Evolutionary conservation across 2,113 vertebrate species (phyloP), one percentile per base, ranked within the genome.

Genomic region (Burhinus bistriatus): DNA sequence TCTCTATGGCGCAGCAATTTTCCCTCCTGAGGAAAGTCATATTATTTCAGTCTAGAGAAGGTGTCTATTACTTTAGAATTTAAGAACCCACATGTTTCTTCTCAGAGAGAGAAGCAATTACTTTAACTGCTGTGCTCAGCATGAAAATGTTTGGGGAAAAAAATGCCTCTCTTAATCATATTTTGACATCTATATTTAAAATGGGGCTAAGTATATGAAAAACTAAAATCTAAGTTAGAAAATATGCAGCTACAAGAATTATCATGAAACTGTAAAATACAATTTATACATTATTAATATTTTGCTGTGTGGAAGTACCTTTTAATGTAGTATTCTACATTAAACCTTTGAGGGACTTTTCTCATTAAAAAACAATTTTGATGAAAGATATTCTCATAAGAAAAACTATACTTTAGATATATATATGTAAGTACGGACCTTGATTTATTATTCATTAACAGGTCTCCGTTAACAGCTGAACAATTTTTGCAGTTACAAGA

Each of bases 21-120:
- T 95, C 83, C 73, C 81, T 95, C 94, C 95, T 62, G 83, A 87
- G 96, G 89, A 97, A 96, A 97, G 81, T 44, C 66, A 57, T 95
- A 95, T 95, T 96, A 97, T 96, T 96, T 97, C 87, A 82, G 77
- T 73, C 89, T 93, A 92, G 66, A 95, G 87, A 95, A 96, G 87
- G 91, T 94, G 93, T 97, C 96, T 96, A 96, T 97, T 97, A 96
- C 83, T 94, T 95, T 58, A 95, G 87, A 95, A 94, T 96, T 97
- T 96, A 95, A 97, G 97, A 97, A 97, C 93, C 62, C 62, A 95
- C 89, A 83, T 89, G 95, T 83, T 97, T 92, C 89, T 97, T 94
- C 91, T 85, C 9, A 3, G 84, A 97, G 84, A 87, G 91, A 95
- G 89, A 97, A 94, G 89, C 89, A 96, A 97, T 96, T 95, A 95